Percentiles rank a stretch among this genome's conserved stretches.
Evolutionary conservation across 2,797 vertebrate genomes (phyloP).

Genomic region (Rhyacichthys aspro): DNA sequence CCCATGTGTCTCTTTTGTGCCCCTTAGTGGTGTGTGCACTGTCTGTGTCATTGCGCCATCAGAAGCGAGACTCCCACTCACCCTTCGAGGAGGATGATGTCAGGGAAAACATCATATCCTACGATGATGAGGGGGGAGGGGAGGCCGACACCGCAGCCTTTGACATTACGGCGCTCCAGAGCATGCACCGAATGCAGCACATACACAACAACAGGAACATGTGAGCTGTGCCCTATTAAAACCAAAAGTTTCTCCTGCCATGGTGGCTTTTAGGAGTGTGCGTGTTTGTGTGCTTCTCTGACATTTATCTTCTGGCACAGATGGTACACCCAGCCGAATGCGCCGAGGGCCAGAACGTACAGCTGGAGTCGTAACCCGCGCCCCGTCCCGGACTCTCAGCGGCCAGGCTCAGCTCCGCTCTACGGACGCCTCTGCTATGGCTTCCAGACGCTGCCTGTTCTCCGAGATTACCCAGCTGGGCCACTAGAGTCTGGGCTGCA

Average conservation of each 20-base stretch:
- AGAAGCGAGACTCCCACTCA: slow-evolving; percentile 79
- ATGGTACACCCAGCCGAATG: slow-evolving; percentile 79
- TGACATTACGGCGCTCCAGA: slow-evolving; percentile 87
- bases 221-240: slow-evolving; percentile 65
- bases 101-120: slow-evolving; percentile 86
- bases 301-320: slow-evolving; percentile 55
- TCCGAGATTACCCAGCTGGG: slow-evolving; percentile 61
- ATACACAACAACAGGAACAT: slow-evolving; percentile 74
- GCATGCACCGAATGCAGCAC: slow-evolving; percentile 76
- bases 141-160: slow-evolving; percentile 92
- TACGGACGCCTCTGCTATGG: slow-evolving; percentile 80
- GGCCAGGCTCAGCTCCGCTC: slow-evolving; percentile 72
- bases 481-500: slow-evolving; percentile 70
- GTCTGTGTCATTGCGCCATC: slow-evolving; percentile 79
- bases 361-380: slow-evolving; percentile 73
- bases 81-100: slow-evolving; percentile 82
- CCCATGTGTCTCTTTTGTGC: slow-evolving; percentile 45
- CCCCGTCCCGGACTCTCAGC: slow-evolving; percentile 61
- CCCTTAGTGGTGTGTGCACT: slow-evolving; percentile 79
- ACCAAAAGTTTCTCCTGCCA: slow-evolving; percentile 15
- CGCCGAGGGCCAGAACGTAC: slow-evolving; percentile 70
- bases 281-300: slow-evolving; percentile 10
- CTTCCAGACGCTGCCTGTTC: slow-evolving; percentile 77
- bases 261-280: slow-evolving; percentile 9
- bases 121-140: slow-evolving; percentile 91